Evolutionary conservation across 2,113 vertebrate genomes (phyloP).

Genomic region (Apteryx owenii): DNA sequence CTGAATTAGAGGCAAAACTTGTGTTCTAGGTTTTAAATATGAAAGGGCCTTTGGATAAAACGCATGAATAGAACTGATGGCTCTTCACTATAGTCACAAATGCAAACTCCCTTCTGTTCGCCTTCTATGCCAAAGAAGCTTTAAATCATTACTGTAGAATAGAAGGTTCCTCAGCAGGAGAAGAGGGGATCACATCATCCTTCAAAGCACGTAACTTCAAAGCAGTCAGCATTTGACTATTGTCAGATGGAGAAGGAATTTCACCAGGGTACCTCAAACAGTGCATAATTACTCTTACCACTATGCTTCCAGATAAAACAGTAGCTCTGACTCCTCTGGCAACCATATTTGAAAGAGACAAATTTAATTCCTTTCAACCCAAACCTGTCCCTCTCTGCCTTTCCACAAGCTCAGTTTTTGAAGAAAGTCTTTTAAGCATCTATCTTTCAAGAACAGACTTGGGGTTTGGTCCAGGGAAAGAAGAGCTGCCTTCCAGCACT

Average conservation of each 20-base stretch:
- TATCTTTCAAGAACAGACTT: not conserved
- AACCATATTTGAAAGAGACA: not conserved
- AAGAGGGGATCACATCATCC: not conserved
- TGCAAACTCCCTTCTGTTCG: not conserved
- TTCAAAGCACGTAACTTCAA: not conserved
- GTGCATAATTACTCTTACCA: not conserved
- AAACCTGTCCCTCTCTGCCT: not conserved
- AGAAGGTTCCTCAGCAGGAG: not conserved
- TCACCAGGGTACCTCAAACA: not conserved
- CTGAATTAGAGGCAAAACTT: not conserved
- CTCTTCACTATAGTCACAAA: not conserved
- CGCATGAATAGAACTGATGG: not conserved
- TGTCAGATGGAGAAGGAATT: not conserved
- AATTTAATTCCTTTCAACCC: not conserved
- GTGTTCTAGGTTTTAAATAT: not conserved
- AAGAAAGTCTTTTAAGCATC: not conserved
- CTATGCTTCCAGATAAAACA: not conserved
- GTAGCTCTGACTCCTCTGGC: not conserved
- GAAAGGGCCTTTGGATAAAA: not conserved
- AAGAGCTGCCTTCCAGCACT: not conserved
- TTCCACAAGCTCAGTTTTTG: not conserved
- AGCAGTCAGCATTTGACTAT: not conserved
- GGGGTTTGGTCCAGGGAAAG: not conserved
- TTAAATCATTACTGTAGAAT: not conserved
- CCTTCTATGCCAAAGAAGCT: not conserved